Base-by-base conservation (phyloP, 2,888 invertebrate species). In the Philonicus albiceps region DNA sequence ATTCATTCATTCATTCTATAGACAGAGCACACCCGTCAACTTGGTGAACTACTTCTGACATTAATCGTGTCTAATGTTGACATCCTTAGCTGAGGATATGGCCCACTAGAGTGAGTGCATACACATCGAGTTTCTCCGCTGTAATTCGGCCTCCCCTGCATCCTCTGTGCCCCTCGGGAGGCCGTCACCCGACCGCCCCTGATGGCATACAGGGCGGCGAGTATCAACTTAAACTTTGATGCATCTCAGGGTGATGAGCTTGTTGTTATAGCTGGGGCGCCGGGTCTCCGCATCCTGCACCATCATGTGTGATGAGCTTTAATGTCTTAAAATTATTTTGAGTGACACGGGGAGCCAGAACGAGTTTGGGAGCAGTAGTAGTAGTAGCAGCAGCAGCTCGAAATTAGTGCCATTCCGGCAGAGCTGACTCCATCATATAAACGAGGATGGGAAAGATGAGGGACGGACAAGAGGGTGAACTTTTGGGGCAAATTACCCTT, bases 61-160 rank as follows among this genome's bases (percentile, higher is more conserved):
- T 84, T 84, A 84, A 84, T 84, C 84, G 84, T 84, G 84, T 84
- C 84, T 84, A 84, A 84, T 84, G 84, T 84, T 84, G 84, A 84
- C 84, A 84, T 84, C 43, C 84, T 43, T 34, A 81, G 81, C 55
- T 81, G 55, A 81, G 81, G 81, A 81, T 81, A 81, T 81, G 81
- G 81, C 81, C 19, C 64, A 53, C 34, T 34, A 30, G 80, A n/a
- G 55, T 81, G 81, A 49, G 81, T 81, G 81, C 55, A 34, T 31
- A 13, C 16, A 34, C 64, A 34, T 64, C 8, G 19, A 5, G 30
- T 16, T 7, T n/a, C 31, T 19, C 78, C 16, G 27, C 80, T 80
- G 27, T 16, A 80, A 27, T 80, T 80, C 27, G 78, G 78, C 49
- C 19, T n/a, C n/a, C 43, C 78, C n/a, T 30, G 13, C 16, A 43